Evolutionary conservation across 2,888 invertebrate genomes (phyloP).

Genomic region (Melinopterus prodromus): DNA sequence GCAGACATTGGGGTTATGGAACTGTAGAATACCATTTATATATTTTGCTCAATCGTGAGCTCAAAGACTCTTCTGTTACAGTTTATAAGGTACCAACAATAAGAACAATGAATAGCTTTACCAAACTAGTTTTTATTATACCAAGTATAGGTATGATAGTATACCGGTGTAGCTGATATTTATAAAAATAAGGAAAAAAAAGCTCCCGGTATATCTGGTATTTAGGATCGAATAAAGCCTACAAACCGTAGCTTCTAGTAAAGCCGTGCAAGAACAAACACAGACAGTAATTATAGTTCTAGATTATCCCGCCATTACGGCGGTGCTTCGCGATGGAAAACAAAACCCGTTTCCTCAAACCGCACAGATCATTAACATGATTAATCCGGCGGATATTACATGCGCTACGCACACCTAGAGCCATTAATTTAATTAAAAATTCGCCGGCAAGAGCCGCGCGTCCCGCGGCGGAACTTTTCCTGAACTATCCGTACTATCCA

Average conservation of each 20-base stretch:
- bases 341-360: background rate
- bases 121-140: too few relatives aligned
- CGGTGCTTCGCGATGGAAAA: background rate
- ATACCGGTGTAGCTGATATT: too few relatives aligned
- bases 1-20: too few relatives aligned
- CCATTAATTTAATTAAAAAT: slow-evolving; percentile 4
- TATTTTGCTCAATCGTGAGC: too few relatives aligned
- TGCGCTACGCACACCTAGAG: background rate
- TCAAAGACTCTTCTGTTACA: too few relatives aligned
- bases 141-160: too few relatives aligned
- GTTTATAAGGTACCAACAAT: too few relatives aligned
- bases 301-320: background rate
- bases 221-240: too few relatives aligned
- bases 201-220: too few relatives aligned
- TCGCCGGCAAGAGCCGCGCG: background rate
- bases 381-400: slow-evolving; percentile 4
- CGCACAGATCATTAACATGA: background rate
- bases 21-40: too few relatives aligned
- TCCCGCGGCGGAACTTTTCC: background rate
- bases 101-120: too few relatives aligned
- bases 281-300: background rate
- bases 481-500: background rate
- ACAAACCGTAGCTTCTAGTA: background rate
- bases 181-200: too few relatives aligned
- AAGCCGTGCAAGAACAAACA: background rate